Conservation (phyloP, 1,140 invertebrate genomes). For the Galleria mellonella region DNA sequence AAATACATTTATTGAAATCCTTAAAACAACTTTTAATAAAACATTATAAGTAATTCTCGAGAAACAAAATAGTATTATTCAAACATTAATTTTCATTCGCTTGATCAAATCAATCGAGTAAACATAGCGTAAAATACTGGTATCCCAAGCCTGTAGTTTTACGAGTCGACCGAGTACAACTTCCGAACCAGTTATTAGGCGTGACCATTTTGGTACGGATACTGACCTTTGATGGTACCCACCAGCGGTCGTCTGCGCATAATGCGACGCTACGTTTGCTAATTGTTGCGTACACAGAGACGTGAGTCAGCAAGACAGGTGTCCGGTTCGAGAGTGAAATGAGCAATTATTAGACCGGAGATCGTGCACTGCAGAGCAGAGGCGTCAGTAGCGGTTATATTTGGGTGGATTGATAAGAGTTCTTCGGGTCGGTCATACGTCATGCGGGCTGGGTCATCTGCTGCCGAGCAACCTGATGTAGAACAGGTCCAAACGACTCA, state of each 20-base stretch:
- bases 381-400: constrained; percentile 14
- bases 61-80: neutral
- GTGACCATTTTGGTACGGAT: constrained; percentile 71
- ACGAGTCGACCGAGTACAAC: constrained; percentile 62
- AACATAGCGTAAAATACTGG: constrained; percentile 63
- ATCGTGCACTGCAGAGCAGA: constrained; percentile 3
- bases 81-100: constrained; percentile 36
- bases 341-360: constrained; percentile 20
- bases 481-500: constrained; percentile 67
- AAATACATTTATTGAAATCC: neutral
- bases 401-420: constrained; percentile 12
- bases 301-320: constrained; percentile 56
- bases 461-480: constrained; percentile 62
- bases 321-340: constrained; percentile 39
- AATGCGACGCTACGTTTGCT: constrained; percentile 53
- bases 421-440: constrained; percentile 33
- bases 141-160: constrained; percentile 64
- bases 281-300: constrained; percentile 56
- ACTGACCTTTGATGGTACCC: constrained; percentile 68
- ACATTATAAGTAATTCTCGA: neutral
- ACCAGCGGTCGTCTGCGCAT: constrained; percentile 43
- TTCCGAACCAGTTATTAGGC: constrained; percentile 73
- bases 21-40: neutral
- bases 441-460: constrained; percentile 45
- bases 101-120: constrained; percentile 54